Base-by-base conservation (phyloP, 2,888 invertebrate species). In the Drymonia ruficornis region DNA sequence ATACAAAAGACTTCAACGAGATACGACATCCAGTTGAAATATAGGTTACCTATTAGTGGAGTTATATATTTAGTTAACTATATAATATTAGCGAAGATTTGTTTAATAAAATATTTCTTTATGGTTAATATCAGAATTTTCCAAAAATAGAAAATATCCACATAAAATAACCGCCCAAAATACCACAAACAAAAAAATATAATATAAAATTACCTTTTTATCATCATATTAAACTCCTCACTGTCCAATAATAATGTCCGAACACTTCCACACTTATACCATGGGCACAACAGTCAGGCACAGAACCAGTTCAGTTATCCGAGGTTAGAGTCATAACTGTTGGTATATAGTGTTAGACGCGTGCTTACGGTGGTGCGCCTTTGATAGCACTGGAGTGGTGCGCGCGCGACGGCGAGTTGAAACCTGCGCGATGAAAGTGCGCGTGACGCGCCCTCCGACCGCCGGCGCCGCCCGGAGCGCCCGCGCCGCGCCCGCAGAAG, bases 221-320 rank as follows among this genome's bases (percentile, higher is more conserved):
- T 78, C 81, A 86, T 86, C 57, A 64, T 82, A 55, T 63, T 62
- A 54, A 54, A 53, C 74, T 65, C 76, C 78, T 77, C 83, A 78
- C 77, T 74, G 69, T 78, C 72, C 81, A 81, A 74, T 68, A 71
- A 54, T 65, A 63, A 66, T 74, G 72, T 76, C 64, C 65, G 72
- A 70, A 73, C 82, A 84, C 84, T 78, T 78, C 70, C 69, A 70
- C 86, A 86, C 86, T 70, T 78, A 74, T 80, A 80, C 69, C 81
- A 84, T 83, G 72, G 76, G 76, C 82, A 85, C 86, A 77, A 78
- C 66, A 78, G 73, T 71, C 71, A 60, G 66, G 71, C 83, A 84
- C 85, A 70, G 58, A 70, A 69, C 63, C 53, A 67, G 68, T 74
- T 72, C 68, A 76, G 72, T 68, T 67, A 56, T 31, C 31, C 18